Percentiles rank a stretch among this genome's conserved stretches.
phyloP scores from a whole-genome alignment of 2,797 vertebrate genomes.

The Eidolon dupreanum region DNA sequence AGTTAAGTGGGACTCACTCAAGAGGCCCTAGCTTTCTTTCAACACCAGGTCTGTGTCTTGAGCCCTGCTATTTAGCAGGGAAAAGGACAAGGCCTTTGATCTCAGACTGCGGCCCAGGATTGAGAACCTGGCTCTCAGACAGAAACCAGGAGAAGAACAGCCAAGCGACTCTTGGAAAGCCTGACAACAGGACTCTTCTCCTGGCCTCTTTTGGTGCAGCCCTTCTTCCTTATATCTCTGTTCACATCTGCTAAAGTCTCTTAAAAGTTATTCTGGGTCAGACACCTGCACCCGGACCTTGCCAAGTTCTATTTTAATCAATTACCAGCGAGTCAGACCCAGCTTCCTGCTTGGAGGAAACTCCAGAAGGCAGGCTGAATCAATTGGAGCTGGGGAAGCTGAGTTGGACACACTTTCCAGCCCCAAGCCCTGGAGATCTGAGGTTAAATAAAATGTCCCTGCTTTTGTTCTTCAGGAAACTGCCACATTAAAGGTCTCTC shows the following conservation, averaged over 20 bases:
- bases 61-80: background rate
- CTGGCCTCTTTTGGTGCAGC: background rate
- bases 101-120: background rate
- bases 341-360: background rate
- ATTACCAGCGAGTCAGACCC: background rate
- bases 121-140: background rate
- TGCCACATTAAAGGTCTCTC: background rate
- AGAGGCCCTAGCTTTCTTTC: background rate
- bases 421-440: background rate
- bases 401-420: background rate
- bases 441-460: background rate
- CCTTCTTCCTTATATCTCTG: background rate
- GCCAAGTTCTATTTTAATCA: conserved; percentile 13
- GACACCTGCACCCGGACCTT: background rate
- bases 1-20: background rate
- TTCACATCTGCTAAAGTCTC: background rate
- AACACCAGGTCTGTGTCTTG: background rate
- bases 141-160: background rate
- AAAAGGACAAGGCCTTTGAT: background rate
- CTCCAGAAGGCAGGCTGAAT: background rate
- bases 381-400: background rate
- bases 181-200: background rate
- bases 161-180: background rate
- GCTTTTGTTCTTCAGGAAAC: background rate
- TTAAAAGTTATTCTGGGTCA: background rate